These are phyloP conservation scores for Anthonomus grandis DNA, from an alignment of 1,140 invertebrate species.

Conservation along the genomic window DNA sequence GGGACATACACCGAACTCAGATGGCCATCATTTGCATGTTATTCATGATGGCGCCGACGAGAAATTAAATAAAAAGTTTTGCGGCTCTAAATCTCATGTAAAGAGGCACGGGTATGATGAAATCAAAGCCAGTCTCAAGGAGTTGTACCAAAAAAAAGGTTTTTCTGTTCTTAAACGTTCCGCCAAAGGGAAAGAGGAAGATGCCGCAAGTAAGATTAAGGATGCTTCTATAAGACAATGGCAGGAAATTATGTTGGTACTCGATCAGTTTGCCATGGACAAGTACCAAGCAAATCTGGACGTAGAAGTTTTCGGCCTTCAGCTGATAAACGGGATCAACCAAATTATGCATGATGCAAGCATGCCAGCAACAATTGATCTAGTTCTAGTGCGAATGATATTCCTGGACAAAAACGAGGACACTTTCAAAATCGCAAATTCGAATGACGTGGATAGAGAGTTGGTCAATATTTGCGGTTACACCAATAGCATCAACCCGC, in stretches of 20 bases:
- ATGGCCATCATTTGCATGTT: constrained; percentile 53
- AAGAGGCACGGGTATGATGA: constrained; percentile 49
- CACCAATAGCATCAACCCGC: constrained; percentile 62
- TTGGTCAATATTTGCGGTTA: constrained; percentile 66
- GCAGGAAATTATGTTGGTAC: too few relatives aligned
- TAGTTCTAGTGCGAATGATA: constrained; percentile 61
- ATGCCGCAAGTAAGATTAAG: too few relatives aligned
- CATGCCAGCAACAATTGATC: constrained; percentile 64
- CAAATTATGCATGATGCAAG: constrained; percentile 60
- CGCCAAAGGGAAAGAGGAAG: too few relatives aligned
- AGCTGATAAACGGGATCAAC: too few relatives aligned
- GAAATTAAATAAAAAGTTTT: constrained; percentile 64
- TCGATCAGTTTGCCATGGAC: too few relatives aligned
- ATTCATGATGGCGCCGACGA: constrained; percentile 54
- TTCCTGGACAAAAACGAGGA: constrained; percentile 54
- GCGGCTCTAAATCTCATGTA: constrained; percentile 49
- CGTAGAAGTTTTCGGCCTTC: too few relatives aligned
- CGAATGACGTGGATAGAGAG: constrained; percentile 59
- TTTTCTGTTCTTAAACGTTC: too few relatives aligned
- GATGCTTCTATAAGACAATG: too few relatives aligned
- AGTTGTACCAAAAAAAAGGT: too few relatives aligned
- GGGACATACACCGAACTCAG: constrained; percentile 46
- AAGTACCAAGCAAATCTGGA: too few relatives aligned
- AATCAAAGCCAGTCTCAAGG: neutral
- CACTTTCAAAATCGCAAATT: constrained; percentile 54